Evolutionary conservation across 2,797 vertebrate species (phyloP), one percentile per base, ranked within the genome.

Genomic region (Xenentodon cancila): DNA sequence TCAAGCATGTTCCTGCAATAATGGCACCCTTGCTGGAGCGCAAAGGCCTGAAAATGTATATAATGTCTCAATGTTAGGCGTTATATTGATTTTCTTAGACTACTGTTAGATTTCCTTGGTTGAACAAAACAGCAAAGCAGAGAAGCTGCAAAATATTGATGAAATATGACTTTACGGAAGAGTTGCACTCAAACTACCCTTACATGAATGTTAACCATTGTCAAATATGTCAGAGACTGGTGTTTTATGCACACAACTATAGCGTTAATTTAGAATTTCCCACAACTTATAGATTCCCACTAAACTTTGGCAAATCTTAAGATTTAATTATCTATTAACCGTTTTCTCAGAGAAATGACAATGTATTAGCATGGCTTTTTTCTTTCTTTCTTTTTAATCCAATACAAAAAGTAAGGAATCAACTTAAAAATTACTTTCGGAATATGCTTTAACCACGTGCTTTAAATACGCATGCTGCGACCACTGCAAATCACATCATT

Each of bases 131-230:
- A 32, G 15, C 12, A 32, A 46, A 37, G 30, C 43, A 60, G 48
- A 64, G 52, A 27, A 17, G 27, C 32, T 64, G 37, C 50, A 46
- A 65, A 51, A n/a, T 44, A 46, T 53, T 45, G 37, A 55, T 58
- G 20, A 51, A 48, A 58, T 45, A 15, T 25, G 43, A 16, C n/a
- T 64, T 58, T 2, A 46, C n/a, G 7, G 9, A 56, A 15, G 13
- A 44, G 25, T 56, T 64, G 52, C 19, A 40, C 44, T 52, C 21
- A 11, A 7, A 56, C 22, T 20, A 30, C 13, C 7, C 37, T 18
- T 22, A 40, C 37, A 37, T 70, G 46, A 64, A 34, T n/a, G 17
- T 22, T 12, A 62, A 43, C 37, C 46, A 30, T 22, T 47, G 7
- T 18, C 5, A 46, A 17, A 22, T 15, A 40, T 40, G 37, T 15